These are phyloP conservation scores for Cherax quadricarinatus DNA, from an alignment of 1,140 invertebrate species.

Conservation along the genomic window DNA sequence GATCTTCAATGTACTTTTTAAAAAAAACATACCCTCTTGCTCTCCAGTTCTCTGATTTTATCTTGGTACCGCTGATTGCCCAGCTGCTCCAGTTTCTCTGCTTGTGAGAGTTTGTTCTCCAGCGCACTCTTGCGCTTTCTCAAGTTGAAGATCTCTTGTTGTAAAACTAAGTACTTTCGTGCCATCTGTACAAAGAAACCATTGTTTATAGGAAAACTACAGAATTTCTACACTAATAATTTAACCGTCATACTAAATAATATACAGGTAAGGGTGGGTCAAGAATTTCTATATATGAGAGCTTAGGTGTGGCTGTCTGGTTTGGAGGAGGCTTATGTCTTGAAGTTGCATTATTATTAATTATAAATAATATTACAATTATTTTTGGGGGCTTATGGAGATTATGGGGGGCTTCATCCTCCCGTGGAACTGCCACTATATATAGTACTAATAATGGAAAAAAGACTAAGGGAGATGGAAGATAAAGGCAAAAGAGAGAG, in stretches of 20 bases:
- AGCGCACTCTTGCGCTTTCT: conserved; percentile 84
- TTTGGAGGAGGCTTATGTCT: too few relatives aligned
- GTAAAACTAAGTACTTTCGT: conserved; percentile 80
- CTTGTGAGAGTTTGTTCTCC: conserved; percentile 81
- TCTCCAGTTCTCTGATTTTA: conserved; percentile 66
- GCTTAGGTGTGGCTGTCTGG: neutral
- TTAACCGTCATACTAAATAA: neutral
- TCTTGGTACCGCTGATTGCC: conserved; percentile 60
- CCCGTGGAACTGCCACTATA: too few relatives aligned
- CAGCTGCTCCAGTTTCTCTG: conserved; percentile 80
- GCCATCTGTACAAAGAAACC: conserved; percentile 79
- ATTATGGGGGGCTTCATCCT: too few relatives aligned
- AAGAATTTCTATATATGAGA: neutral
- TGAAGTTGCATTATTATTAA: too few relatives aligned
- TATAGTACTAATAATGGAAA: too few relatives aligned
- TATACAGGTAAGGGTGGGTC: neutral
- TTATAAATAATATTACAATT: too few relatives aligned
- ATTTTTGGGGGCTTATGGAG: too few relatives aligned
- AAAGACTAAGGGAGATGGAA: too few relatives aligned
- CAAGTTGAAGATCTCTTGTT: conserved; percentile 86
- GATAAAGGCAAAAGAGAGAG: too few relatives aligned
- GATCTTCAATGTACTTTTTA: too few relatives aligned
- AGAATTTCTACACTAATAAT: neutral
- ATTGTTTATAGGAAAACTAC: neutral
- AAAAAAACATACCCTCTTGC: conserved; percentile 47